phyloP scores from a whole-genome alignment of 2,113 vertebrate species.

The Blennius ocellaris region DNA sequence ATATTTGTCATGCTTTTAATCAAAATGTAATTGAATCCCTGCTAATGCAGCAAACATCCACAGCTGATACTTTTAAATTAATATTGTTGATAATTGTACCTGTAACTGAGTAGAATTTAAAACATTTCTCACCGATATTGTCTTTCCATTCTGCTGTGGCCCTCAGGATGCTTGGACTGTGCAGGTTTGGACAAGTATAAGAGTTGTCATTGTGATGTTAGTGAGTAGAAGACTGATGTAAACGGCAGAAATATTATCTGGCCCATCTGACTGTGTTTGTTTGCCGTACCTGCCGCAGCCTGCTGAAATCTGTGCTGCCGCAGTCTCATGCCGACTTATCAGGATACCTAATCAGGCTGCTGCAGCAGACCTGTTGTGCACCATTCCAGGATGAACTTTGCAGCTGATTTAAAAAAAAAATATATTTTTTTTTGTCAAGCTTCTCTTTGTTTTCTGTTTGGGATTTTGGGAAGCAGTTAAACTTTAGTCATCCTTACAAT shows the following conservation, averaged over 20 bases:
- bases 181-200: constrained; percentile 56
- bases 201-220: constrained; percentile 55
- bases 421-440: neutral
- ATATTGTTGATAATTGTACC: too few relatives aligned
- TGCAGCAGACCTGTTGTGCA: constrained; percentile 43
- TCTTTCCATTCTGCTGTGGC: constrained; percentile 15
- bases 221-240: constrained; percentile 64
- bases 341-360: constrained; percentile 55
- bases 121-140: neutral
- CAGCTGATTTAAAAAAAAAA: too few relatives aligned
- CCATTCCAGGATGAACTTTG: constrained; percentile 35
- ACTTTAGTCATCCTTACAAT: constrained; percentile 8
- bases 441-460: constrained; percentile 31
- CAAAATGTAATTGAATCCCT: too few relatives aligned
- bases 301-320: constrained; percentile 50
- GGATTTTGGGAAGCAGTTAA: constrained; percentile 7
- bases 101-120: too few relatives aligned
- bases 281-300: constrained; percentile 68
- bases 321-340: constrained; percentile 56
- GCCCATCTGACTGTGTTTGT: constrained; percentile 52
- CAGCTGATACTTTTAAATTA: too few relatives aligned
- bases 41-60: too few relatives aligned
- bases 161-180: constrained; percentile 38
- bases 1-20: too few relatives aligned
- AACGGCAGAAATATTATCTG: constrained; percentile 59